Evolutionary conservation across 2,113 vertebrate species (phyloP), one percentile per base, ranked within the genome.

Genomic region (Prunella fulvescens): DNA sequence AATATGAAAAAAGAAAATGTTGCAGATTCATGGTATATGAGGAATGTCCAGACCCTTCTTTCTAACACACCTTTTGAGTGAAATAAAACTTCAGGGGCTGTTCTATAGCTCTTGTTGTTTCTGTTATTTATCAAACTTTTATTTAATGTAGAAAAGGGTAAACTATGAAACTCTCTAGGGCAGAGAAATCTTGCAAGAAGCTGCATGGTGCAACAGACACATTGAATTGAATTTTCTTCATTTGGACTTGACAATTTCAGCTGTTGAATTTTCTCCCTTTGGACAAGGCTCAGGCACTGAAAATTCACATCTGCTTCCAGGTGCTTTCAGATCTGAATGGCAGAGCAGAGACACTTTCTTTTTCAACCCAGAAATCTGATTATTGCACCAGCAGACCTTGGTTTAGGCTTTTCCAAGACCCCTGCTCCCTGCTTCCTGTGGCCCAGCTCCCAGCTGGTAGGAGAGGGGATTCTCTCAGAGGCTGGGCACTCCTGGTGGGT

Each of bases 401-500:
- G 9, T 61, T 56, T 11, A n/a, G 31, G 26, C 44, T 80, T 76
- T 72, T 50, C 17, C 11, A 6, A 10, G 11, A 12, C 14, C 9
- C 3, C 4, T 4, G 18, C 45, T 16, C 9, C 4, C 3, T 4
- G 16, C 40, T 42, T 9, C 8, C 31, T 24, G 54, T 1, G 3
- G 51, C 6, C 1, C 2, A 2, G 18, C 24, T 29, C 56, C 53
- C 18, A 33, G 40, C 18, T 11, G 6, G 24, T 7, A 71, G 51
- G 50, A 28, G 14, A 18, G 58, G 7, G 23, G 47, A 19, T 58
- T 73, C 35, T 51, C 60, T 33, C 0, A 0, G 16, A 33, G 28
- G 11, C 54, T 40, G 4, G 4, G 11, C 0, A 0, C 8, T 8
- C 73, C 44, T 31, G 11, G 28, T 6, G 6, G 17, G 15, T 26